A percentile compares a stretch with the other conserved stretches of the same genome.
Evolutionary conservation across 1,140 invertebrate species (phyloP).

Genomic region (Cephus cinctus): DNA sequence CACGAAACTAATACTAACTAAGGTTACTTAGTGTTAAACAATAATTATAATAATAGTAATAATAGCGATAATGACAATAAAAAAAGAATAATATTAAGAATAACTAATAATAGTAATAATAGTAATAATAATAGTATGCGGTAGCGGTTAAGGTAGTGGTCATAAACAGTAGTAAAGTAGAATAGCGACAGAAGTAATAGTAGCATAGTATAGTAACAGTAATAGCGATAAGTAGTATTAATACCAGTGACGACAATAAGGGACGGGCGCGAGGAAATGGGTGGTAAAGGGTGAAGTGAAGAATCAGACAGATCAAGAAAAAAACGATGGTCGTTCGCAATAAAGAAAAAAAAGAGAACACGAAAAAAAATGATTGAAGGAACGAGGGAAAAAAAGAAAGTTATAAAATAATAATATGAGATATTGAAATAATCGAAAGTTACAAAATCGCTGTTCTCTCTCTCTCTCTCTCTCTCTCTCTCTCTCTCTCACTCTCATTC

Average conservation of each 20-base stretch:
- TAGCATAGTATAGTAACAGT: conserved; percentile 6
- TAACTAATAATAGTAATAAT: conserved; percentile 1
- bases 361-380: too few species aligned
- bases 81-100: not conserved
- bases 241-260: not conserved
- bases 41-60: conserved; percentile 9
- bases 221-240: conserved; percentile 15
- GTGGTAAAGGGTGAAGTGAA: not conserved
- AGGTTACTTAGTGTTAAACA: conserved; percentile 11
- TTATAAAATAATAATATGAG: too few species aligned
- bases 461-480: too few species aligned
- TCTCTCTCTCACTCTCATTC: too few species aligned
- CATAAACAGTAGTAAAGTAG: not conserved
- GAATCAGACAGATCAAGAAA: not conserved
- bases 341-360: too few species aligned
- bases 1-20: conserved; percentile 7
- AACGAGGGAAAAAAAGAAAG: too few species aligned
- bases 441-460: too few species aligned
- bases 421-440: too few species aligned
- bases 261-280: not conserved
- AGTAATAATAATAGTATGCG: conserved; percentile 4
- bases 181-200: conserved; percentile 5
- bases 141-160: not conserved
- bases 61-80: conserved; percentile 6
- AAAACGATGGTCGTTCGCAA: too few species aligned